These are phyloP conservation scores for Myrmecobius fasciatus DNA, from an alignment of 2,113 vertebrate genomes.

Conservation along the genomic window DNA sequence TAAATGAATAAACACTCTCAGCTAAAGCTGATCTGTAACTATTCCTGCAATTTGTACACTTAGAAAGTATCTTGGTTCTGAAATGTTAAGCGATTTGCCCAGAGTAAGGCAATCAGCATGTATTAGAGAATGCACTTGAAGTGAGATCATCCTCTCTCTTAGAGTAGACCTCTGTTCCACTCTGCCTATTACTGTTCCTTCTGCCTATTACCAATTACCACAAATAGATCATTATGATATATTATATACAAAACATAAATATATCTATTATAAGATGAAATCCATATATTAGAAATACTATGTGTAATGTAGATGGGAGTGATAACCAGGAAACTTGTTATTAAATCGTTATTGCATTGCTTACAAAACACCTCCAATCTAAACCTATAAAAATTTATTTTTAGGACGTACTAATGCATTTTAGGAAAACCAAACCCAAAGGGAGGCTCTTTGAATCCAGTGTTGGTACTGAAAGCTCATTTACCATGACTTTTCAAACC, in stretches of 20 bases:
- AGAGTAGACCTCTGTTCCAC: background rate
- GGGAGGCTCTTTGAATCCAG: conserved; percentile 47
- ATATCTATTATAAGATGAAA: background rate
- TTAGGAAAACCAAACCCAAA: conserved; percentile 64
- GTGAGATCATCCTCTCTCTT: background rate
- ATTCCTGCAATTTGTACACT: background rate
- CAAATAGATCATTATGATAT: background rate
- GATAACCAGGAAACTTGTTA: conserved; percentile 60
- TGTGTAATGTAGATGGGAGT: background rate
- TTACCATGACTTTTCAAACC: conserved; percentile 64
- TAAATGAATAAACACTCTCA: background rate
- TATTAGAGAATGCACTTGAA: background rate
- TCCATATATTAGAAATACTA: background rate
- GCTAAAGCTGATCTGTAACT: background rate
- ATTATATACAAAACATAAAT: background rate
- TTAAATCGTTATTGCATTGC: conserved; percentile 58
- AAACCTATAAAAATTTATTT: conserved; percentile 61
- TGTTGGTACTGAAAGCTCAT: conserved; percentile 17
- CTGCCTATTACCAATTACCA: background rate
- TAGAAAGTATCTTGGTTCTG: background rate
- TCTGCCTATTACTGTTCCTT: too few species aligned
- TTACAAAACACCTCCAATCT: conserved; percentile 29
- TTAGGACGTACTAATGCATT: conserved; percentile 69
- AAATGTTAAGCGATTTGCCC: background rate
- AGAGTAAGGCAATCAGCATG: background rate